Evolutionary conservation across 2,888 invertebrate species (phyloP).

Genomic region (Stictocephala bisonia): DNA sequence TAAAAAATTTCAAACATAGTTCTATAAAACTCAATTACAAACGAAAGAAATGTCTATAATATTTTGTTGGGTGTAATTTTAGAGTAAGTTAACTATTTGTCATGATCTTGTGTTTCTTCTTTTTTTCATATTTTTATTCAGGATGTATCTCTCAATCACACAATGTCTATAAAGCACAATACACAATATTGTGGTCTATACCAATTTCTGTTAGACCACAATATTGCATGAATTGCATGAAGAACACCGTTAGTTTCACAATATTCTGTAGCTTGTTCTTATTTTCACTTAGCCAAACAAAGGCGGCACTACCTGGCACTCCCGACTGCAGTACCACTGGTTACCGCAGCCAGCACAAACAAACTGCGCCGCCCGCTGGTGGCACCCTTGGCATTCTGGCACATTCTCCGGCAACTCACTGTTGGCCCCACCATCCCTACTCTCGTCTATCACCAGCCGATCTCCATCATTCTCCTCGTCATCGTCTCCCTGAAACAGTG

Average conservation of each 20-base stretch:
- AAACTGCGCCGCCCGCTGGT: constrained; percentile 83
- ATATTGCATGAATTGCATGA: background rate
- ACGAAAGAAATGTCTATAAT: too few species aligned
- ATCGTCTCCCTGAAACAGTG: constrained; percentile 68
- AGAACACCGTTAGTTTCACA: too few species aligned
- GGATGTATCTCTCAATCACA: too few species aligned
- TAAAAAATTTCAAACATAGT: too few species aligned
- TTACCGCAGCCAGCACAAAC: constrained; percentile 91
- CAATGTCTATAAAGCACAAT: too few species aligned
- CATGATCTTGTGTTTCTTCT: too few species aligned
- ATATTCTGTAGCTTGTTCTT: too few species aligned
- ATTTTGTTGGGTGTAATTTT: too few species aligned
- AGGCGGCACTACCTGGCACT: constrained; percentile 97
- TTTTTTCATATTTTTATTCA: too few species aligned
- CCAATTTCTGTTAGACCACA: background rate
- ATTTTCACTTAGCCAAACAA: too few species aligned
- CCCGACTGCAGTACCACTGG: constrained; percentile 95
- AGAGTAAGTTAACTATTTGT: too few species aligned
- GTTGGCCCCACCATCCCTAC: constrained; percentile 61
- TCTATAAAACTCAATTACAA: too few species aligned
- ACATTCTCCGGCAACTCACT: constrained; percentile 65
- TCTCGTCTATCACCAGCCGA: constrained; percentile 66
- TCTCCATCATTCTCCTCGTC: constrained; percentile 68
- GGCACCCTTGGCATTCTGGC: constrained; percentile 88
- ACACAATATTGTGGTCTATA: background rate